Conservation (phyloP, 2,888 invertebrate species). For the Drosophila atripex region DNA sequence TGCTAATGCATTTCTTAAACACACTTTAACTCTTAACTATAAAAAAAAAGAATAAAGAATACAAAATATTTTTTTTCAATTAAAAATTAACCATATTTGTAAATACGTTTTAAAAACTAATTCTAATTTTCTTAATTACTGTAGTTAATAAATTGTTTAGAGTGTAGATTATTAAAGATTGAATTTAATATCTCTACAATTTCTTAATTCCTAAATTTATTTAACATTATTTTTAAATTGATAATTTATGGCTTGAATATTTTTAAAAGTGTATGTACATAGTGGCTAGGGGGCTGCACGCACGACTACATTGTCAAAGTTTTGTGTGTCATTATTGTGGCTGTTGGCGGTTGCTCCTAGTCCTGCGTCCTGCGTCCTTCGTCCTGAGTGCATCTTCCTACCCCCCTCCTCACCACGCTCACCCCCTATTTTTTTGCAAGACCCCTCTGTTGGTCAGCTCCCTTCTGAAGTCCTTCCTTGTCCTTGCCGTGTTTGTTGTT, state of each 20-base stretch:
- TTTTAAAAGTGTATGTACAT: background rate
- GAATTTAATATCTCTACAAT: background rate
- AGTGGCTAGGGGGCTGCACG: slow-evolving; percentile 39
- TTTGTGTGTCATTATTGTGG: slow-evolving; percentile 76
- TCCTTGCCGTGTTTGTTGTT: slow-evolving; percentile 62
- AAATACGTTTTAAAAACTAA: too few species aligned
- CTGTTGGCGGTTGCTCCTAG: slow-evolving; percentile 61
- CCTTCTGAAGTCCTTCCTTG: slow-evolving; percentile 15
- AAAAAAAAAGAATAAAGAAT: too few species aligned
- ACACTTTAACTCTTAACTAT: too few species aligned
- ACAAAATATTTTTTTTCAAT: too few species aligned
- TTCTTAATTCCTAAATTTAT: background rate
- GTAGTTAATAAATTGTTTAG: too few species aligned
- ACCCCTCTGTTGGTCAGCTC: slow-evolving; percentile 1
- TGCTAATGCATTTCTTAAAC: too few species aligned
- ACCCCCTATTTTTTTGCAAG: background rate
- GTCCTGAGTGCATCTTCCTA: background rate
- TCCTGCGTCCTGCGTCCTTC: background rate
- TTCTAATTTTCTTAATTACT: too few species aligned
- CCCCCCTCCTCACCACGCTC: background rate
- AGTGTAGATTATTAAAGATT: background rate
- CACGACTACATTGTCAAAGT: slow-evolving; percentile 76
- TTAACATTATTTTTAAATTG: background rate
- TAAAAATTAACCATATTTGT: background rate
- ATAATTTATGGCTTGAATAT: background rate